A percentile compares a stretch with the other conserved stretches of the same genome.
These are phyloP conservation scores for Aythya fuligula DNA, from an alignment of 2,797 vertebrate genomes.

Conservation along the genomic window DNA sequence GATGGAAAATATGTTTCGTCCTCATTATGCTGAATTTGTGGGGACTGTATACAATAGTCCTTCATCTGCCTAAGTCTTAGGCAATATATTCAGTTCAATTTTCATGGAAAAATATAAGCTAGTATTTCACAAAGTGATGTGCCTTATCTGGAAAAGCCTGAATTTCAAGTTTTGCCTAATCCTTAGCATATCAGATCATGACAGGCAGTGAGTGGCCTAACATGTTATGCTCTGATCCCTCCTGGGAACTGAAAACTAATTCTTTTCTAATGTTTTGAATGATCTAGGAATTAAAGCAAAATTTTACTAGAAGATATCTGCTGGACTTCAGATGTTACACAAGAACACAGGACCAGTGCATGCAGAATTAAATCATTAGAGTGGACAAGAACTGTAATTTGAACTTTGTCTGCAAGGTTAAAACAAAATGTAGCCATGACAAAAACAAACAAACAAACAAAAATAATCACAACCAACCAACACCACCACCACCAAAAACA, in stretches of 20 bases:
- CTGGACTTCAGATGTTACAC: neutral
- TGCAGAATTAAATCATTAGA: neutral
- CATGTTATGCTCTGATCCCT: neutral
- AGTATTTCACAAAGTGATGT: neutral
- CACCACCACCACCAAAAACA: too few species aligned
- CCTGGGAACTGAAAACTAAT: neutral
- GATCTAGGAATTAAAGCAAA: neutral
- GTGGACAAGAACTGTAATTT: neutral
- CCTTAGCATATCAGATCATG: neutral
- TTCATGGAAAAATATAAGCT: neutral
- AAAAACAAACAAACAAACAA: accelerated
- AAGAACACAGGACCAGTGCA: neutral
- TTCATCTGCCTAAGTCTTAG: neutral
- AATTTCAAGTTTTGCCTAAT: neutral
- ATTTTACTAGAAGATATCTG: neutral
- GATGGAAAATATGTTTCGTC: neutral
- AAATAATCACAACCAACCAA: accelerated
- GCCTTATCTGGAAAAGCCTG: neutral
- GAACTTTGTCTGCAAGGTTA: neutral
- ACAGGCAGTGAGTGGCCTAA: neutral
- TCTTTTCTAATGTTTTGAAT: neutral
- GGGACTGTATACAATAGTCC: neutral
- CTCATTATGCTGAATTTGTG: neutral
- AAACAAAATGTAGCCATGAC: neutral
- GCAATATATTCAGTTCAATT: neutral